Conservation (phyloP, 2,797 vertebrate genomes). For the Erpetoichthys calabaricus region DNA sequence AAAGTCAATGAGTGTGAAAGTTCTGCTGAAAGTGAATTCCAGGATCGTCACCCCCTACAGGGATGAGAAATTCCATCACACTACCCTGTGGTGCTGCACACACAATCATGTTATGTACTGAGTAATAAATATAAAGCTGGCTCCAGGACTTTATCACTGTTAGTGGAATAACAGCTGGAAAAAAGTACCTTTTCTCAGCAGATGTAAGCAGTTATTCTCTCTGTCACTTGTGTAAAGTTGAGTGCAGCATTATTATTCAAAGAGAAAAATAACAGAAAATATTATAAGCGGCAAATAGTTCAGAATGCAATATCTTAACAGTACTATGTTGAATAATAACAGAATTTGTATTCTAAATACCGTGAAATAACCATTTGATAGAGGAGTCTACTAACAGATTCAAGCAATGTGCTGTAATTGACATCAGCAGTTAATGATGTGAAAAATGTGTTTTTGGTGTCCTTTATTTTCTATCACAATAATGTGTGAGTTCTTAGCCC, state of each 20-base stretch:
- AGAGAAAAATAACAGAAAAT: too few relatives aligned
- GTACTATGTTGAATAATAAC: too few relatives aligned
- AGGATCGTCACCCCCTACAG: background rate
- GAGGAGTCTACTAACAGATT: too few relatives aligned
- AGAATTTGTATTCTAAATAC: too few relatives aligned
- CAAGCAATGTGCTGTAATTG: too few relatives aligned
- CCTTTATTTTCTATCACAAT: too few relatives aligned
- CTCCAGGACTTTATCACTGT: background rate
- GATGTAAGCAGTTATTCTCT: background rate
- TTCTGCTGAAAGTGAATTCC: background rate
- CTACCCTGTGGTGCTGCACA: background rate
- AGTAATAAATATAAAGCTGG: background rate
- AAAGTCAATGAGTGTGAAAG: background rate
- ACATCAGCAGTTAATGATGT: too few relatives aligned
- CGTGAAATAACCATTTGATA: too few relatives aligned
- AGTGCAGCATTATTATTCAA: background rate
- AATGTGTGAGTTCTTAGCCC: too few relatives aligned
- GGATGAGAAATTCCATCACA: background rate
- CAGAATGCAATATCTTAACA: too few relatives aligned
- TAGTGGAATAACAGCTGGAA: background rate
- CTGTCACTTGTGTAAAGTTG: background rate
- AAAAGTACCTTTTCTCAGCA: background rate
- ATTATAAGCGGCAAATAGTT: too few relatives aligned
- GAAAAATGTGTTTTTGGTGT: too few relatives aligned
- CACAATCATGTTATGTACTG: background rate